phyloP scores from a whole-genome alignment of 2,113 vertebrate species.

The Sporophila hypoxantha region DNA sequence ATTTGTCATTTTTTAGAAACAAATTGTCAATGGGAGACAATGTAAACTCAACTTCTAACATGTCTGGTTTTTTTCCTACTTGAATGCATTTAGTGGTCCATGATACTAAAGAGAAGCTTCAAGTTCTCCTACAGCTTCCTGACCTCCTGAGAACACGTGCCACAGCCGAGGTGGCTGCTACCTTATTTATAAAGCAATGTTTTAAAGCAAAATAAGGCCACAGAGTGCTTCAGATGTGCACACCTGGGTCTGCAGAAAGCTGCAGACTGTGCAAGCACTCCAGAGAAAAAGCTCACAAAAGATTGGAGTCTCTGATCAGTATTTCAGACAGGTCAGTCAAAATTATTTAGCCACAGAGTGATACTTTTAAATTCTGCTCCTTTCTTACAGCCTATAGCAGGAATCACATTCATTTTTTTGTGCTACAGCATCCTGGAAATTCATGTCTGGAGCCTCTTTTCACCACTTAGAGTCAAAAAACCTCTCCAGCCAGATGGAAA shows the following conservation, averaged over 20 bases:
- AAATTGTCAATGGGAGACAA: not conserved
- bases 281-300: not conserved
- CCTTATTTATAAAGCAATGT: not conserved
- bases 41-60: not conserved
- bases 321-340: not conserved
- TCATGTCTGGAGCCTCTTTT: not conserved
- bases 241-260: not conserved
- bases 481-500: not conserved
- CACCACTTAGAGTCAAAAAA: not conserved
- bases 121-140: not conserved
- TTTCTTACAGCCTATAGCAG: not conserved
- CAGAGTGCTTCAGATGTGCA: not conserved
- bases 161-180: not conserved
- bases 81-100: not conserved
- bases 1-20: not conserved
- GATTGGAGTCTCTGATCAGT: fast-evolving
- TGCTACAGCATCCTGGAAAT: not conserved
- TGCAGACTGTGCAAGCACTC: not conserved
- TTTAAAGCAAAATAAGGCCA: not conserved
- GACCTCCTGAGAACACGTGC: not conserved
- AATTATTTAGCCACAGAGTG: not conserved
- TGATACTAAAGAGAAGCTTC: not conserved
- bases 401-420: not conserved
- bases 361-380: not conserved
- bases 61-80: not conserved